Evolutionary conservation across 1,140 invertebrate genomes (phyloP), one percentile per base, ranked within the genome.

Genomic region (Leptinotarsa texana): DNA sequence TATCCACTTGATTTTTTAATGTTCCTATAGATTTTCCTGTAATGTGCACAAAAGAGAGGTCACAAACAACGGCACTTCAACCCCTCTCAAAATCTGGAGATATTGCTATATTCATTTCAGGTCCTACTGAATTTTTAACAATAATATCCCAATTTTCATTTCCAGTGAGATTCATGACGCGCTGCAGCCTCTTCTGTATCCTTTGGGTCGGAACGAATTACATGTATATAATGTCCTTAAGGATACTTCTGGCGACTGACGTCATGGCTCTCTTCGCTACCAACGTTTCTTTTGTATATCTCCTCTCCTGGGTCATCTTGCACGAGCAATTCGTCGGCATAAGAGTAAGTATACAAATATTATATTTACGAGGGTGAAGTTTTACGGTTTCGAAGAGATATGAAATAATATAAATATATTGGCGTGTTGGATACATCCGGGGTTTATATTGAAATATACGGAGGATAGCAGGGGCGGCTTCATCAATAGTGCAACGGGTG

Each of bases 271-370:
- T 98, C 13, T 98, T 96, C 82, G 94, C 96, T 15, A 96, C 96
- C 21, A 97, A 96, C 79, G 95, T 97, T 4, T 94, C 94, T 11
- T 96, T 95, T 83, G 94, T 96, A 72, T 98, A 98, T 85, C 88
- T 98, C 11, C 88, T 98, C 3, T 97, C 96, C 1, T 98, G 96
- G 96, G 96, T 98, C 68, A 95, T 98, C 80, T 88, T 98, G 61
- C 96, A 98, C 83, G 95, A 98, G 83, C 95, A 98, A 84, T 98
- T 98, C 87, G 96, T 98, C 72, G 96, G 96, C 65, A 93, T 98
- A 17, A 88, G 96, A 87, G 96, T 98, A 87, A 93, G 92, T 89
- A 27, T 65, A 65, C 5, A 33, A 27, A 24, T 42, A 4, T 49
- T n/a, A 69, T 15, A 69, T 27, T 65, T 27, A 65, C 4, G 51